phyloP scores from a whole-genome alignment of 2,113 vertebrate species.

The Crotalus tigris region DNA sequence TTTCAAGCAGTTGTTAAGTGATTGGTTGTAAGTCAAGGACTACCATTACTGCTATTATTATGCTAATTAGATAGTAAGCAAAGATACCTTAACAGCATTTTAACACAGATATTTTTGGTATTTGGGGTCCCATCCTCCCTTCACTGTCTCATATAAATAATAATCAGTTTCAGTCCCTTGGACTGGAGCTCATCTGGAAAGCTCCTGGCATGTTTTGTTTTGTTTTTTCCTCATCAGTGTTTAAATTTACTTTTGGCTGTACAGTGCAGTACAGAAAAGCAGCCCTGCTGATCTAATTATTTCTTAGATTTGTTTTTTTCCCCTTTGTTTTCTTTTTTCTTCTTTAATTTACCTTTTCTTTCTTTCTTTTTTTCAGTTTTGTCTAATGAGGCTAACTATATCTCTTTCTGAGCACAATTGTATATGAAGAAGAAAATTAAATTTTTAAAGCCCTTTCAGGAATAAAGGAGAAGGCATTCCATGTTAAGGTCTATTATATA shows the following conservation, averaged over 20 bases:
- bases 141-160: background rate
- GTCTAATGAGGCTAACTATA: background rate
- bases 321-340: background rate
- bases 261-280: constrained; percentile 16
- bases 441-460: background rate
- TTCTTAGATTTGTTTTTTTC: background rate
- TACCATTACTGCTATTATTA: background rate
- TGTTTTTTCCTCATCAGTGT: background rate
- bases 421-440: background rate
- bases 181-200: background rate
- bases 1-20: background rate
- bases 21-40: background rate
- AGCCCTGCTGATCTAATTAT: constrained; percentile 16
- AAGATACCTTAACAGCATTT: background rate
- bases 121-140: background rate
- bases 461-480: background rate
- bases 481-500: background rate
- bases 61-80: background rate
- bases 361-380: constrained; percentile 1
- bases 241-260: constrained; percentile 3
- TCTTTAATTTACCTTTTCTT: constrained; percentile 3
- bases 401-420: background rate
- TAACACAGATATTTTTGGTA: background rate
- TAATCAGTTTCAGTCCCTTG: background rate
- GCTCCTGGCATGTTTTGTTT: background rate